A percentile compares a stretch with the other conserved stretches of the same genome.
phyloP scores from a whole-genome alignment of 2,113 vertebrate genomes.

The Pseudonaja textilis region DNA sequence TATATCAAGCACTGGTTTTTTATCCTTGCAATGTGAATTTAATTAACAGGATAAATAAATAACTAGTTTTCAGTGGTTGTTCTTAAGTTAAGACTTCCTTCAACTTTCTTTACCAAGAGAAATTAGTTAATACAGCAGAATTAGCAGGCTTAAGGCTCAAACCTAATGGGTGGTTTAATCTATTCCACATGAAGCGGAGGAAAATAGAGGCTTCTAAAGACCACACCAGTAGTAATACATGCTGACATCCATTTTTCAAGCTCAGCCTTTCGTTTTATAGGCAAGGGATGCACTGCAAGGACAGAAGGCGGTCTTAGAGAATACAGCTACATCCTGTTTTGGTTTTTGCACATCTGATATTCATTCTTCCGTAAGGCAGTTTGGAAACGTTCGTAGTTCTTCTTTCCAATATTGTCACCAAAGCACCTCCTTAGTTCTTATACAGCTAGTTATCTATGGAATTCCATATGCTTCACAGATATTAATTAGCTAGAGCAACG shows the following conservation, averaged over 20 bases:
- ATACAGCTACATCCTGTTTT: slow-evolving; percentile 47
- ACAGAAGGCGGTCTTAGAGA: background rate
- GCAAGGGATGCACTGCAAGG: slow-evolving; percentile 1
- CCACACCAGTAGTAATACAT: slow-evolving; percentile 39
- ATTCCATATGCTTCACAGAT: slow-evolving; percentile 41
- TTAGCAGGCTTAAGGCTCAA: slow-evolving; percentile 21
- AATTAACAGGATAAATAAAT: background rate
- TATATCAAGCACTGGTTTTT: background rate
- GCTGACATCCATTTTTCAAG: slow-evolving; percentile 47
- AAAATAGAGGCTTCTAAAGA: slow-evolving; percentile 30
- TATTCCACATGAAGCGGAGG: slow-evolving; percentile 11
- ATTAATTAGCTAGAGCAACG: slow-evolving; percentile 4
- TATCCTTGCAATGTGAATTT: background rate
- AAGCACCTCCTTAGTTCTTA: background rate
- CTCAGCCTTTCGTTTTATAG: slow-evolving; percentile 39
- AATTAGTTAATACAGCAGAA: slow-evolving; percentile 14
- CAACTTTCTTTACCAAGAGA: slow-evolving; percentile 16
- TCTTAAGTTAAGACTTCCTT: background rate
- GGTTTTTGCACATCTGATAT: slow-evolving; percentile 49
- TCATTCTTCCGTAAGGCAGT: slow-evolving; percentile 48
- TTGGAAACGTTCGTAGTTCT: slow-evolving; percentile 31
- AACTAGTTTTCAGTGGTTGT: background rate
- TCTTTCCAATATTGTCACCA: background rate
- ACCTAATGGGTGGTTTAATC: slow-evolving; percentile 47
- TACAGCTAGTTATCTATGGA: slow-evolving; percentile 25